phyloP scores from a whole-genome alignment of 2,888 invertebrate species.

The Drosophila silvestris region DNA sequence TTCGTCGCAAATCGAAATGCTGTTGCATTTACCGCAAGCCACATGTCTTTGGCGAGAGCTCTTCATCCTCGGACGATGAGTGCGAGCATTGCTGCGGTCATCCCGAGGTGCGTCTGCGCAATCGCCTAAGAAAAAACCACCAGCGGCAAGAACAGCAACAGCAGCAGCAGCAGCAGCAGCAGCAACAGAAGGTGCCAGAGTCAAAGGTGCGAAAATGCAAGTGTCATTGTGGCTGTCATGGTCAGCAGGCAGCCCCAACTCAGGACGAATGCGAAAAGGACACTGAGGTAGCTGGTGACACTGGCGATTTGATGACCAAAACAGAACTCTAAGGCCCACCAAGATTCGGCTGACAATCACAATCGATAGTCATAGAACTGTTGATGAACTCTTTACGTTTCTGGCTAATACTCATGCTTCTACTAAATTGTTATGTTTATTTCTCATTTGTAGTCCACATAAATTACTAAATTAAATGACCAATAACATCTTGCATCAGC shows the following conservation, averaged over 20 bases:
- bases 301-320: slow-evolving; percentile 1
- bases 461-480: not conserved
- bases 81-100: slow-evolving; percentile 70
- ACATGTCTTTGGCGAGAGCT: slow-evolving; percentile 60
- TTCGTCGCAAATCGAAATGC: slow-evolving; percentile 67
- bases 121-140: slow-evolving; percentile 49
- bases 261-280: not conserved
- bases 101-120: slow-evolving; percentile 59
- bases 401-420: not conserved
- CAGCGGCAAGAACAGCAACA: slow-evolving; percentile 12
- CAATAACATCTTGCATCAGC: too few relatives aligned
- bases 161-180: not conserved
- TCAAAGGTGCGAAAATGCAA: not conserved
- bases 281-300: slow-evolving; percentile 26
- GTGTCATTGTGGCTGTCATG: slow-evolving; percentile 1
- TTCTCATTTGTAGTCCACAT: not conserved
- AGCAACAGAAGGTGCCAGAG: slow-evolving; percentile 1
- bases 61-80: slow-evolving; percentile 73
- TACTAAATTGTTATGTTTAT: not conserved
- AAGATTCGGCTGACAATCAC: not conserved
- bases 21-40: slow-evolving; percentile 68
- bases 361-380: too few relatives aligned
- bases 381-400: not conserved
- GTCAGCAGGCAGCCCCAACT: not conserved
- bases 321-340: not conserved